Conservation (phyloP, 2,888 invertebrate species). For the Acrocyrtus sp. region DNA sequence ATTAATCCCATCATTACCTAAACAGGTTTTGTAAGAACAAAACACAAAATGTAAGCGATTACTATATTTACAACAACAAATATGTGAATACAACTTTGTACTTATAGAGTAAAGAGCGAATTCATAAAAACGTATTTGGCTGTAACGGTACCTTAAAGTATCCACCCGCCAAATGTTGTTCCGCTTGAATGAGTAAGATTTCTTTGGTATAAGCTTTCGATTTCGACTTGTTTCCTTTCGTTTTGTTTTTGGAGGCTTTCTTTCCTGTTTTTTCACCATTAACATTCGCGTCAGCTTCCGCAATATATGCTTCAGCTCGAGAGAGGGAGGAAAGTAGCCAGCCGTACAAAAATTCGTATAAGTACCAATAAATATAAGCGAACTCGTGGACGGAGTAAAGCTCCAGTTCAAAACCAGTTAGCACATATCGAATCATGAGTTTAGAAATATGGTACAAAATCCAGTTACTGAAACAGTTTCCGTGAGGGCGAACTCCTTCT, state of each 20-base stretch:
- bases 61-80: background rate
- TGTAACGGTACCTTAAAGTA: slow-evolving; percentile 83
- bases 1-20: slow-evolving; percentile 91
- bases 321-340: slow-evolving; percentile 92
- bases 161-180: slow-evolving; percentile 94
- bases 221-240: slow-evolving; percentile 74
- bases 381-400: slow-evolving; percentile 96
- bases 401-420: slow-evolving; percentile 95
- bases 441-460: slow-evolving; percentile 91
- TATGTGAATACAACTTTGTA: slow-evolving; percentile 10
- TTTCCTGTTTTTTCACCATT: slow-evolving; percentile 58
- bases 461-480: slow-evolving; percentile 94
- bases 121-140: background rate
- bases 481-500: slow-evolving; percentile 77
- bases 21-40: slow-evolving; percentile 61
- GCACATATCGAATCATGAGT: slow-evolving; percentile 92
- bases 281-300: slow-evolving; percentile 68
- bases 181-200: slow-evolving; percentile 87
- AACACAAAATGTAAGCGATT: background rate
- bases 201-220: slow-evolving; percentile 82
- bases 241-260: slow-evolving; percentile 59
- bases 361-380: slow-evolving; percentile 77
- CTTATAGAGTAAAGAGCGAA: slow-evolving; percentile 7
- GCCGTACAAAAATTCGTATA: slow-evolving; percentile 93
- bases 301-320: slow-evolving; percentile 85